Percentiles rank a stretch among this genome's conserved stretches.
Evolutionary conservation across 2,113 vertebrate genomes (phyloP).

Genomic region (Tychaedon coryphoeus): DNA sequence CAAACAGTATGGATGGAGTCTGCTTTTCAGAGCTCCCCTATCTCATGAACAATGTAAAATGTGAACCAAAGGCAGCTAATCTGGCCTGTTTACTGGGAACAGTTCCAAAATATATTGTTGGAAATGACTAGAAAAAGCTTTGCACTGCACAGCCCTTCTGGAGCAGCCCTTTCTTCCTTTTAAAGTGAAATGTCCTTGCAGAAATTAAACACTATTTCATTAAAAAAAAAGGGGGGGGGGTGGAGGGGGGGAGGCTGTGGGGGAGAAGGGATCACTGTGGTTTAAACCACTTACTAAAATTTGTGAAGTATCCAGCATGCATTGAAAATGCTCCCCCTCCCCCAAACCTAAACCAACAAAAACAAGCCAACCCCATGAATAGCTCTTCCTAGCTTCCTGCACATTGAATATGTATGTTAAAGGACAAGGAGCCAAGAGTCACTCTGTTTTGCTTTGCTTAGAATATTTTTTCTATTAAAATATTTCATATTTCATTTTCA

Average conservation of each 20-base stretch:
- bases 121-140: slow-evolving; percentile 57
- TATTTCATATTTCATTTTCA: background rate
- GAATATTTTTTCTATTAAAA: slow-evolving; percentile 55
- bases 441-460: slow-evolving; percentile 64
- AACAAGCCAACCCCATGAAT: slow-evolving; percentile 51
- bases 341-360: slow-evolving; percentile 50
- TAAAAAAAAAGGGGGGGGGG: background rate
- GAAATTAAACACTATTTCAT: background rate
- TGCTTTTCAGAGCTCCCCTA: slow-evolving; percentile 66
- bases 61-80: slow-evolving; percentile 63
- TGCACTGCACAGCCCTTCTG: background rate
- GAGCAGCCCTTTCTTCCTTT: slow-evolving; percentile 41
- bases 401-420: slow-evolving; percentile 65
- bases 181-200: slow-evolving; percentile 46
- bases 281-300: slow-evolving; percentile 26
- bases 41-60: slow-evolving; percentile 59
- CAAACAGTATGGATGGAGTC: slow-evolving; percentile 42
- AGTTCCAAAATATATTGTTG: slow-evolving; percentile 61
- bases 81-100: slow-evolving; percentile 67
- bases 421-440: slow-evolving; percentile 24
- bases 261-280: background rate
- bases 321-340: background rate
- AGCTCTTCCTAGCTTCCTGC: slow-evolving; percentile 66
- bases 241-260: too few species aligned
- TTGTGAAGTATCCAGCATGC: background rate